Conservation (phyloP, 2,888 invertebrate species). For the Zootermopsis nevadensis region DNA sequence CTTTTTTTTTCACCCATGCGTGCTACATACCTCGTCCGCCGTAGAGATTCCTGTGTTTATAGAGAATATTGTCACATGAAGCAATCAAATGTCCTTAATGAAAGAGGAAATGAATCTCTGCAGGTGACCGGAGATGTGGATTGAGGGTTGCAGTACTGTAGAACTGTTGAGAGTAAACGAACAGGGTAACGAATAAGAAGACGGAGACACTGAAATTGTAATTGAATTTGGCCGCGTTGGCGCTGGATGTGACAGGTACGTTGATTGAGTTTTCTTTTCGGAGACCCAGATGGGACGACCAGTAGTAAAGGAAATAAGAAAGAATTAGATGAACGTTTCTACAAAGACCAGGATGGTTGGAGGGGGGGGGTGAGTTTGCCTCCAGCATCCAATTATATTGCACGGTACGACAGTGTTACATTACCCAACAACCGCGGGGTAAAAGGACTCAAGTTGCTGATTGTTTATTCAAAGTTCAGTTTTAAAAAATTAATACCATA, state of each 20-base stretch:
- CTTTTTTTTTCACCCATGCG: too few species aligned
- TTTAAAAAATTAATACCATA: too few species aligned
- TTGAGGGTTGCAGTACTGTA: too few species aligned
- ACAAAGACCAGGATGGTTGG: not conserved
- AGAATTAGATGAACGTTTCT: not conserved
- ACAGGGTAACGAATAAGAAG: not conserved
- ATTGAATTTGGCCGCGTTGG: constrained; percentile 3
- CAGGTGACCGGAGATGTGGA: not conserved
- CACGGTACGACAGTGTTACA: not conserved
- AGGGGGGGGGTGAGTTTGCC: not conserved
- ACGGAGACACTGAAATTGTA: not conserved
- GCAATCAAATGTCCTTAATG: constrained; percentile 2
- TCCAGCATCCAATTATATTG: not conserved
- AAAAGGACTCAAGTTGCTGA: too few species aligned
- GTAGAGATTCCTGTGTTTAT: too few species aligned
- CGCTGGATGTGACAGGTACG: constrained; percentile 28
- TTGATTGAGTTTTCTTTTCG: constrained; percentile 17
- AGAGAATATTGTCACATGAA: not conserved
- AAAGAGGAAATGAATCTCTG: not conserved
- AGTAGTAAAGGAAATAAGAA: not conserved
- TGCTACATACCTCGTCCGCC: too few species aligned
- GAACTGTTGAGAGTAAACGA: not conserved
- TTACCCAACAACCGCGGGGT: not conserved
- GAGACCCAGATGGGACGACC: not conserved
- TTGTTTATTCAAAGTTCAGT: too few species aligned